phyloP scores from a whole-genome alignment of 1,140 invertebrate species.

The Pachypeltis micranthus region DNA sequence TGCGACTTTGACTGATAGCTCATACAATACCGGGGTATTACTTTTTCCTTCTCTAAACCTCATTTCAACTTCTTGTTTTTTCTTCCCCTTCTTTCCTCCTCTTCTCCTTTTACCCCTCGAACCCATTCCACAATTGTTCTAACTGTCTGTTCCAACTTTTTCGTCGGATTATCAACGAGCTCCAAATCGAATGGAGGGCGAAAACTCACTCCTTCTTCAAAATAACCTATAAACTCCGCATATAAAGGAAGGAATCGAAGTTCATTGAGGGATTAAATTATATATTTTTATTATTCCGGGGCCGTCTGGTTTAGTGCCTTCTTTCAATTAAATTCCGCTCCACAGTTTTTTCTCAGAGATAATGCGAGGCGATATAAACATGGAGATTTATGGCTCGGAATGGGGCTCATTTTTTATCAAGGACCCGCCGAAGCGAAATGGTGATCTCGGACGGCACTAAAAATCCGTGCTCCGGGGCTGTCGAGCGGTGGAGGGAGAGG shows the following conservation, averaged over 20 bases:
- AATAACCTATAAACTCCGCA: constrained; percentile 14
- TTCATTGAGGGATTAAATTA: constrained; percentile 16
- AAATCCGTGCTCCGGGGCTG: neutral
- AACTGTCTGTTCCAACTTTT: too few relatives aligned
- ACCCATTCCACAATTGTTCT: too few relatives aligned
- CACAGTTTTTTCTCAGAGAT: neutral
- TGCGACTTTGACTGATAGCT: constrained; percentile 3
- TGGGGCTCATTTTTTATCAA: constrained; percentile 19
- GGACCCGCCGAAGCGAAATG: neutral
- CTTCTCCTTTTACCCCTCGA: too few relatives aligned
- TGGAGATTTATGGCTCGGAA: constrained; percentile 19
- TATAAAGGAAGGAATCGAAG: constrained; percentile 19
- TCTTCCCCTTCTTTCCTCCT: too few relatives aligned
- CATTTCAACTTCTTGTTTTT: too few relatives aligned
- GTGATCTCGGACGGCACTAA: neutral
- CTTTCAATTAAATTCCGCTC: constrained; percentile 9
- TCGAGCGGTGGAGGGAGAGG: too few relatives aligned
- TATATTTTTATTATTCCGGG: constrained; percentile 18
- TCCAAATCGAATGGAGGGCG: too few relatives aligned
- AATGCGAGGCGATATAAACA: constrained; percentile 13
- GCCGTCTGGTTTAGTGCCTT: neutral
- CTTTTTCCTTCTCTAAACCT: neutral
- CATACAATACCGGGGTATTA: constrained; percentile 2
- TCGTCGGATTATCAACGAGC: too few relatives aligned
- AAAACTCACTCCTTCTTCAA: constrained; percentile 11